Evolutionary conservation across 92 coral and sea anemone species (phyloP), one percentile per base, ranked within the genome.

Genomic region (Actinostola sp.): DNA sequence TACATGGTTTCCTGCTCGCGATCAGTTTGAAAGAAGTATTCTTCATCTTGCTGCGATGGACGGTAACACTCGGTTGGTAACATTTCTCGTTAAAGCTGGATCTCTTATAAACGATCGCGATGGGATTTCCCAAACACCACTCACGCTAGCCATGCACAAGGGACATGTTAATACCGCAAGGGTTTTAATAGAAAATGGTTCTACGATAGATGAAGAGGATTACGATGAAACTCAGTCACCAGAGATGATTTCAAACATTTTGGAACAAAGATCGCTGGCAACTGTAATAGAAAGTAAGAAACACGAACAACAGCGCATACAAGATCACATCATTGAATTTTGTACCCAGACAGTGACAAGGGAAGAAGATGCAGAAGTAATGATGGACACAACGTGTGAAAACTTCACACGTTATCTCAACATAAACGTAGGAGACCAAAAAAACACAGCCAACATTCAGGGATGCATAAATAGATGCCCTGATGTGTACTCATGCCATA

Each of bases 391-490:
- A 2, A 50, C 34, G n/a, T 1, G 23, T 28, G 52, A 16, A 7
- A 65, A 65, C 20, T 45, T 54, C 27, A 20, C 77, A 20, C 76
- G 79, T 27, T 16, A 25, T 50, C 36, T 79, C 19, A 70, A 79
- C 58, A 79, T 79, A 14, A 79, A 79, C 24, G 84, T 79, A 2
- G 78, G 84, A 19, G 84, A 79, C 27, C 72, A 79, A 61, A 79
- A 79, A 59, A 79, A 70, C 56, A 68, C 76, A 20, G 83, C 54
- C 8, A 78, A 46, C 3, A 78, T 78, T 29, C 70, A 67, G 48
- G 76, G 77, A 12, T 78, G 77, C 33, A 39, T 72, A 45, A 78
- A 78, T 43, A 27, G 69, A 30, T 79, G 84, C 51, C 84, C 84
- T 24, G 84, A 79, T 57, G 32, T 77, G 45, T 79, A 79, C 36